phyloP scores from a whole-genome alignment of 2,797 vertebrate species.

The Pipistrellus pipistrellus region DNA sequence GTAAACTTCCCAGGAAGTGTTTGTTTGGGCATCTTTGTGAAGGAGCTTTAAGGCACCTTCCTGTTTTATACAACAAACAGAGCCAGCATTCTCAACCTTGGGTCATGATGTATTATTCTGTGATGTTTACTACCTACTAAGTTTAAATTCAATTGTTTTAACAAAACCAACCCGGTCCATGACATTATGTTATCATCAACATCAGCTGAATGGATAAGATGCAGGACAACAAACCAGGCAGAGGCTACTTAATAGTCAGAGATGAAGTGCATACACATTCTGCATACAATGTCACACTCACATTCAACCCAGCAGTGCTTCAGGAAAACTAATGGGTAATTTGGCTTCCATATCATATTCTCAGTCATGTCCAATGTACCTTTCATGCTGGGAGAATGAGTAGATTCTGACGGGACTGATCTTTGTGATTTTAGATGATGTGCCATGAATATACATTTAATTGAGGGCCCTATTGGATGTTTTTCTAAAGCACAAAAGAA shows the following conservation, averaged over 20 bases:
- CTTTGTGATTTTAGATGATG: slow-evolving; percentile 34
- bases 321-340: background rate
- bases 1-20: background rate
- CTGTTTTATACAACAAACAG: background rate
- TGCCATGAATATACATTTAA: slow-evolving; percentile 7
- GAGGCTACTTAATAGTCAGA: background rate
- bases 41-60: background rate
- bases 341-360: background rate
- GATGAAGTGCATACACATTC: background rate
- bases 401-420: background rate
- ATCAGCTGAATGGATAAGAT: background rate
- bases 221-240: background rate
- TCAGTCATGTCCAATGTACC: slow-evolving; percentile 27
- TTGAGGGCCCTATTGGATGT: background rate
- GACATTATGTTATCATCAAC: background rate
- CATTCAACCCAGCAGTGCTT: background rate
- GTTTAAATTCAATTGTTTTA: background rate
- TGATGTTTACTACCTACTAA: background rate
- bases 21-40: background rate
- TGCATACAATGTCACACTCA: background rate
- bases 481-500: slow-evolving; percentile 52
- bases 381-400: background rate
- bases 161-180: background rate
- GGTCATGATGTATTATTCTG: background rate
- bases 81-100: background rate